A percentile compares a stretch with the other conserved stretches of the same genome.
These are phyloP conservation scores for Siphamia tubifer DNA, from an alignment of 2,113 vertebrate genomes.

Conservation along the genomic window DNA sequence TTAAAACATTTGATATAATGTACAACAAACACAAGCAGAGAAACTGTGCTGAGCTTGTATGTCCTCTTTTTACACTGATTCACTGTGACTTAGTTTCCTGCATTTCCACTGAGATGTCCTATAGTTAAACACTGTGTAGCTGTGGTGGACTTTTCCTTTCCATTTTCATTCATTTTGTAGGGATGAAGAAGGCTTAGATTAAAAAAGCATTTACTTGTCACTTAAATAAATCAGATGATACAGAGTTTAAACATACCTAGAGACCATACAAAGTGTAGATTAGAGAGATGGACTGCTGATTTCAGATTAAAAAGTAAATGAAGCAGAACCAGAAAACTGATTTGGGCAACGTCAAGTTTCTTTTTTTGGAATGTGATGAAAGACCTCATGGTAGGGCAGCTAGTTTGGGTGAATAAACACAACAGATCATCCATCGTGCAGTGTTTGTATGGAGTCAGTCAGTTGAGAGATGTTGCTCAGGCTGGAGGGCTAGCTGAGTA, in stretches of 20 bases:
- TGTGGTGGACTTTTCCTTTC: neutral
- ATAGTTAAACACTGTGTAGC: neutral
- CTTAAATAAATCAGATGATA: neutral
- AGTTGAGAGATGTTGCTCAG: slow-evolving; percentile 56
- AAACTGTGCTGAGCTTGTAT: slow-evolving; percentile 9
- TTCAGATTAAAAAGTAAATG: neutral
- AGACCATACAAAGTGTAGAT: neutral
- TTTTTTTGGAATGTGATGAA: neutral
- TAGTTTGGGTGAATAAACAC: slow-evolving; percentile 22
- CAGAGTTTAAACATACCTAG: neutral
- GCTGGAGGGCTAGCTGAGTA: slow-evolving; percentile 57
- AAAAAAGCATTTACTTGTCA: neutral
- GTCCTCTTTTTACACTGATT: neutral
- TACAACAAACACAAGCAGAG: neutral
- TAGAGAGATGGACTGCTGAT: neutral
- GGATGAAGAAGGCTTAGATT: too few relatives aligned
- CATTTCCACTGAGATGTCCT: neutral
- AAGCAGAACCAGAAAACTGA: neutral
- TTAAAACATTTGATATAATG: neutral
- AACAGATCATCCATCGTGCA: slow-evolving; percentile 34
- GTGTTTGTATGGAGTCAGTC: slow-evolving; percentile 48
- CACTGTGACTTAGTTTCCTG: too few relatives aligned
- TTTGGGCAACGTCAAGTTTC: neutral
- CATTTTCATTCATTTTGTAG: too few relatives aligned
- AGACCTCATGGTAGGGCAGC: neutral